A percentile compares a stretch with the other conserved stretches of the same genome.
phyloP scores from a whole-genome alignment of 2,797 vertebrate genomes.

The Lagorchestes hirsutus region DNA sequence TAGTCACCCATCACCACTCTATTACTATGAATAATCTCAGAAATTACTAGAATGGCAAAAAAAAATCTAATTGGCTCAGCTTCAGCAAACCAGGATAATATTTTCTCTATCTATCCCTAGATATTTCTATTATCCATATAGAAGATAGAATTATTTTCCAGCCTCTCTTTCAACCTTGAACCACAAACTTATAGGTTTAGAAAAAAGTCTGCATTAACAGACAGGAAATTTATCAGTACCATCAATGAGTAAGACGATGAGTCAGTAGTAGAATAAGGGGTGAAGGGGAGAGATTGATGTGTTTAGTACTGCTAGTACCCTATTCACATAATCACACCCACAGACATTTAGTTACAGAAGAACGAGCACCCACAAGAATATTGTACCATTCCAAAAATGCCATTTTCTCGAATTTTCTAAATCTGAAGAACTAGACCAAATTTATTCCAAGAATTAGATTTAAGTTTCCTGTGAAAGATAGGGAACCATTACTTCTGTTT shows the following conservation, averaged over 20 bases:
- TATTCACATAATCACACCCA: background rate
- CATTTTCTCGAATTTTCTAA: background rate
- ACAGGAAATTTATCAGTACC: background rate
- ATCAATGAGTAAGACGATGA: background rate
- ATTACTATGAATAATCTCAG: background rate
- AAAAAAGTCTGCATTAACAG: background rate
- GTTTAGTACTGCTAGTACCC: background rate
- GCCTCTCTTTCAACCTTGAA: background rate
- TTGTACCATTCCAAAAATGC: background rate
- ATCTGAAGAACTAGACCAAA: background rate
- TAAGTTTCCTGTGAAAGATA: background rate
- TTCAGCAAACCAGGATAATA: background rate
- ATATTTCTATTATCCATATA: background rate
- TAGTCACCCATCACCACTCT: background rate
- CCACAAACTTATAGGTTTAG: background rate
- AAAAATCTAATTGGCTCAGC: background rate
- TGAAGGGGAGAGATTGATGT: background rate
- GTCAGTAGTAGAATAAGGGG: background rate
- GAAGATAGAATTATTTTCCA: background rate
- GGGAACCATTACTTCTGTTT: background rate
- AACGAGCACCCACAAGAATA: background rate
- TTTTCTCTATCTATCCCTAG: background rate
- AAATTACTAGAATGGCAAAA: background rate
- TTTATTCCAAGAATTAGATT: background rate
- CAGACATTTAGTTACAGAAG: background rate